A percentile compares a stretch with the other conserved stretches of the same genome.
Conservation (phyloP, 2,888 invertebrate genomes). For the Caenorhabditis afra region DNA sequence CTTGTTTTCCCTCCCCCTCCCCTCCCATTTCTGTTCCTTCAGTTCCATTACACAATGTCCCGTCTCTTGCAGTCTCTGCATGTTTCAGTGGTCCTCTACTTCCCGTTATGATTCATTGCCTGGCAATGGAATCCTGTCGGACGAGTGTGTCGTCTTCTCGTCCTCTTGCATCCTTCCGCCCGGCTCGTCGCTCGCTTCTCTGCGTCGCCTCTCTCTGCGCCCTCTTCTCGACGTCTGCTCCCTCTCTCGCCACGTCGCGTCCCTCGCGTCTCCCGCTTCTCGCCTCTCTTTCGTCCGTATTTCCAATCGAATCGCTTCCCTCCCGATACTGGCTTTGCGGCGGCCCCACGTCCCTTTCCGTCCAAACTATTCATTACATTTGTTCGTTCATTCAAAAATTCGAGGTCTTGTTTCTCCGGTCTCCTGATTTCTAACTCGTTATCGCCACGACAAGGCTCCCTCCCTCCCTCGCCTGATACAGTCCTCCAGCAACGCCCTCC, state of each 20-base stretch:
- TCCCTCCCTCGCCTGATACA: conserved; percentile 18
- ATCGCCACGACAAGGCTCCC: background rate
- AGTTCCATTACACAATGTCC: too few species aligned
- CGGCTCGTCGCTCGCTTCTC: conserved; percentile 39
- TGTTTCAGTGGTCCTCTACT: too few species aligned
- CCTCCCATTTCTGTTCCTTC: too few species aligned
- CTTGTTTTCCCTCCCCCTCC: too few species aligned
- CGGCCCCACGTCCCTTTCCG: conserved; percentile 16
- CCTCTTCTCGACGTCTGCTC: conserved; percentile 15
- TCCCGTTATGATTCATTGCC: too few species aligned
- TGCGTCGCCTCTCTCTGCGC: conserved; percentile 19
- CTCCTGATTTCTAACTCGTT: conserved; percentile 17
- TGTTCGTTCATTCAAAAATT: conserved; percentile 29
- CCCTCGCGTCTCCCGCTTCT: conserved; percentile 27
- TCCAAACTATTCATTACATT: conserved; percentile 37
- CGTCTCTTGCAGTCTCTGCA: too few species aligned
- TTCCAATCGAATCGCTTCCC: conserved; percentile 46
- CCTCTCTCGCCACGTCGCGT: conserved; percentile 45
- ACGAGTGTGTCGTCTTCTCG: conserved; percentile 14
- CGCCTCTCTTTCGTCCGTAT: conserved; percentile 35
- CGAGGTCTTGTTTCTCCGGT: conserved; percentile 7
- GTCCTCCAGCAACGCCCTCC: conserved; percentile 21
- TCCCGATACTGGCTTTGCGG: conserved; percentile 46
- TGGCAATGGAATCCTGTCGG: too few species aligned
- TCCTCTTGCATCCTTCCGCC: conserved; percentile 19